Evolutionary conservation across 2,797 vertebrate genomes (phyloP).

Genomic region (Cyprinella venusta): DNA sequence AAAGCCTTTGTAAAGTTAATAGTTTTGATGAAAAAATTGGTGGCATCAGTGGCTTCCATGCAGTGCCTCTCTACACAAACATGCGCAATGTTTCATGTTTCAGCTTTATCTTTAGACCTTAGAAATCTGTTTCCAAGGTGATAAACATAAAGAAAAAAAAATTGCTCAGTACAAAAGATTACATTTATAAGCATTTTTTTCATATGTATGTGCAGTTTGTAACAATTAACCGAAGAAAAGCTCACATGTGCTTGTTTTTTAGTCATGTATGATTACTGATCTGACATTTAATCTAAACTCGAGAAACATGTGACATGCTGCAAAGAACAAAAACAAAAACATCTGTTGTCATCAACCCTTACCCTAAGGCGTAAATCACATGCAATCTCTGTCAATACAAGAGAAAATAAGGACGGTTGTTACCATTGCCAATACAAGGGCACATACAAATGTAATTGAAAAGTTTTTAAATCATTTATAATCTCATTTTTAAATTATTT

Average conservation of each 20-base stretch:
- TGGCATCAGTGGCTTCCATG: background rate
- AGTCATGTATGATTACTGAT: background rate
- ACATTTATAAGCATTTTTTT: background rate
- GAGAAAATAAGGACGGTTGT: background rate
- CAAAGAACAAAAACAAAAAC: constrained; percentile 3
- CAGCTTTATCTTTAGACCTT: background rate
- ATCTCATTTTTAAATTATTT: background rate
- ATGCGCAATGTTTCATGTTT: background rate
- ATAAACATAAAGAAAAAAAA: background rate
- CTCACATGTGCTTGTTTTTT: background rate
- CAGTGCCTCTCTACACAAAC: background rate
- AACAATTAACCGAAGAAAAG: background rate
- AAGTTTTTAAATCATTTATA: background rate
- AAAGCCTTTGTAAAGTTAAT: background rate
- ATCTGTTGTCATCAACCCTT: constrained; percentile 26
- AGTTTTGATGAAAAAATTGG: background rate
- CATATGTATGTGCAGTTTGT: background rate
- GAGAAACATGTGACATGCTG: background rate
- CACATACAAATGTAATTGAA: background rate
- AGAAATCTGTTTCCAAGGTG: constrained; percentile 27
- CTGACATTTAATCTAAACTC: background rate
- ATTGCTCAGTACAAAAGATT: background rate
- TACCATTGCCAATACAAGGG: background rate
- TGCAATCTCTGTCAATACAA: background rate
- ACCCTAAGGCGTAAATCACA: background rate